phyloP scores from a whole-genome alignment of 2,888 invertebrate species.

The Thelaira solivaga region DNA sequence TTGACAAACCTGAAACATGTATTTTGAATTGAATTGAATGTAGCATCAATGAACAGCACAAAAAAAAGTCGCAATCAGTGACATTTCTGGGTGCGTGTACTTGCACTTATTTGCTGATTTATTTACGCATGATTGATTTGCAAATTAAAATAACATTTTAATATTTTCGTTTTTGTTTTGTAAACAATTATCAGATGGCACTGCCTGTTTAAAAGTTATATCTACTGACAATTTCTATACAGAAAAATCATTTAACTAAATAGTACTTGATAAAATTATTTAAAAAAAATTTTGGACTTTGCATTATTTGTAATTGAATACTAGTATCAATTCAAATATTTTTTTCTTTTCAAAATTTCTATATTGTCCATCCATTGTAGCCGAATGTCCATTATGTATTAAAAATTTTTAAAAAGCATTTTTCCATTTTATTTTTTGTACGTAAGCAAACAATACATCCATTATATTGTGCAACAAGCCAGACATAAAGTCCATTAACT shows the following conservation, averaged over 20 bases:
- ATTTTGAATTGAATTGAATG: not conserved
- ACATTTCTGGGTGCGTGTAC: not conserved
- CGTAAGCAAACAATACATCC: conserved; percentile 43
- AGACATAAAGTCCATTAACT: conserved; percentile 50
- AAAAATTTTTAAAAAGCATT: conserved; percentile 37
- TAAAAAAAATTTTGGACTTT: not conserved
- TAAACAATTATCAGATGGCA: conserved; percentile 35
- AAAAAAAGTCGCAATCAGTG: not conserved
- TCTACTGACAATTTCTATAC: conserved; percentile 7
- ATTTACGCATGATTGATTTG: conserved; percentile 52
- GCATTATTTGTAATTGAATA: not conserved
- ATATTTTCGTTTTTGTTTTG: not conserved
- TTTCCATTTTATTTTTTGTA: not conserved
- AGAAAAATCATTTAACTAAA: not conserved
- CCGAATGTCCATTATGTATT: conserved; percentile 39
- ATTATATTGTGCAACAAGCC: conserved; percentile 28
- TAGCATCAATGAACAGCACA: not conserved
- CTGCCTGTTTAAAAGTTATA: conserved; percentile 23
- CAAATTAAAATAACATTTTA: conserved; percentile 22
- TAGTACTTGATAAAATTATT: conserved; percentile 12
- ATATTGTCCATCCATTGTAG: not conserved
- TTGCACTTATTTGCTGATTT: conserved; percentile 20
- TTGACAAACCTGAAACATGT: not conserved
- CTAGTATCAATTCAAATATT: not conserved
- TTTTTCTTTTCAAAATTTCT: not conserved